Conservation (phyloP, 2,888 invertebrate genomes). For the Megaustenia siamemsis region DNA sequence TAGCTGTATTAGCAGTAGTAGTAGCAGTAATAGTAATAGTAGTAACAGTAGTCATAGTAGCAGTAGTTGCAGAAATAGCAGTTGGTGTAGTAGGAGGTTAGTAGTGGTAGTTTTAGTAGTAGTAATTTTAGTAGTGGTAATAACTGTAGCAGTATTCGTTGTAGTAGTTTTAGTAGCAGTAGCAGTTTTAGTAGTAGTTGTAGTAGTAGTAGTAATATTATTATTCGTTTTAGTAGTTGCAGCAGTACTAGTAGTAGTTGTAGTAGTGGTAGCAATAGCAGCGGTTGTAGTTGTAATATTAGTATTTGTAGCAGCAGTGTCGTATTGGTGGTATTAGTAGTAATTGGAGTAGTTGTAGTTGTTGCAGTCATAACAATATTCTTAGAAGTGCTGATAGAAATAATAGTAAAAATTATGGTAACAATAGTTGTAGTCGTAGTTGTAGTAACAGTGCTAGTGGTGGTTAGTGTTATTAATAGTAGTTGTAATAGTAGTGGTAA, state of each 20-base stretch:
- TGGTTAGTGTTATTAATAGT: neutral
- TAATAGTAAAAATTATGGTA: slow-evolving; percentile 13
- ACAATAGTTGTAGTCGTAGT: slow-evolving; percentile 31
- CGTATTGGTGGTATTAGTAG: neutral
- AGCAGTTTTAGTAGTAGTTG: neutral
- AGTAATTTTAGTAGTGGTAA: neutral
- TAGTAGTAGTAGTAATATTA: slow-evolving; percentile 35
- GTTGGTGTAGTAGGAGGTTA: neutral
- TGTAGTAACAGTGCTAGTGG: neutral
- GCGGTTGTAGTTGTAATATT: neutral
- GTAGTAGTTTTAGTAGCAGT: neutral
- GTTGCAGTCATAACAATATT: slow-evolving; percentile 3
- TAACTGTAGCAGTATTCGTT: neutral
- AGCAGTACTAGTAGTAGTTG: slow-evolving; percentile 1
- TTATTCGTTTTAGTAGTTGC: slow-evolving; percentile 23
- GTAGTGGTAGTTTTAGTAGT: neutral
- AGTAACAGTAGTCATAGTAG: neutral
- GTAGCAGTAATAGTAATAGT: neutral
- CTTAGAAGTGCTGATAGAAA: neutral
- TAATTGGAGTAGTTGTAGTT: neutral
- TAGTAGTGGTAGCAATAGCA: neutral
- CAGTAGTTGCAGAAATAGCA: neutral
- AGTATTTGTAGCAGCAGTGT: neutral
- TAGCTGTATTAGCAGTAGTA: neutral
- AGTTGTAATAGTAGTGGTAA: neutral